Base-by-base conservation (phyloP, 2,113 vertebrate species). In the Eclectus roratus region DNA sequence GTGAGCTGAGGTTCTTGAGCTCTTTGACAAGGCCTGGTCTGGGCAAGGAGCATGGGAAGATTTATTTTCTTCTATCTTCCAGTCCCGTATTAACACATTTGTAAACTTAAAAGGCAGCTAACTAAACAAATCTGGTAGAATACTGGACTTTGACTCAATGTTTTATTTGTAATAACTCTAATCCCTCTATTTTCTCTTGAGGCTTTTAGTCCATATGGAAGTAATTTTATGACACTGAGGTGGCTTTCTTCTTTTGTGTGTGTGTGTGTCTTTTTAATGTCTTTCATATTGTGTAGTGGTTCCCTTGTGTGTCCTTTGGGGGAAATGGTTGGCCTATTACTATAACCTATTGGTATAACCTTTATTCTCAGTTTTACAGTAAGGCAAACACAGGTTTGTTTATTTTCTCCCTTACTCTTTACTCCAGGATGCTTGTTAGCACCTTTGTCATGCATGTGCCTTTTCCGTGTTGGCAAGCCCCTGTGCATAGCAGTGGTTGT, bases 191-290 rank as follows among this genome's bases (percentile, higher is more conserved):
- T 94, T 95, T 93, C 65, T 96, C 77, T 60, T 12, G 60, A 88
- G 85, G 31, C 60, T 65, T 80, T 58, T 28, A n/a, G 39, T 69
- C 91, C 94, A 84, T 83, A 33, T 96, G 93, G 91, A 96, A 95
- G 74, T 89, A 63, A 78, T 97, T 96, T 89, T 47, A 52, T 52
- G 53, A 72, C 78, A 95, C n/a, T 31, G 55, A 89, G 35, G 52
- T 84, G 52, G 56, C 52, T 94, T 81, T 50, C 29, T 60, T 74
- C 17, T 29, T 15, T 24, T 50, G 55, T 49, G 63, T 47, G n/a
- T 29, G 27, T 37, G n/a, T 16, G 5, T 33, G 33, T 93, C 52
- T 91, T 85, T 63, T 91, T 68, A 92, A 89, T 93, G 80, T 41
- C 73, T 95, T 93, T 90, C 88, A 88, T 33, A 44, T 84, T 88